phyloP scores from a whole-genome alignment of 2,113 vertebrate species.

The Anseranas semipalmata region DNA sequence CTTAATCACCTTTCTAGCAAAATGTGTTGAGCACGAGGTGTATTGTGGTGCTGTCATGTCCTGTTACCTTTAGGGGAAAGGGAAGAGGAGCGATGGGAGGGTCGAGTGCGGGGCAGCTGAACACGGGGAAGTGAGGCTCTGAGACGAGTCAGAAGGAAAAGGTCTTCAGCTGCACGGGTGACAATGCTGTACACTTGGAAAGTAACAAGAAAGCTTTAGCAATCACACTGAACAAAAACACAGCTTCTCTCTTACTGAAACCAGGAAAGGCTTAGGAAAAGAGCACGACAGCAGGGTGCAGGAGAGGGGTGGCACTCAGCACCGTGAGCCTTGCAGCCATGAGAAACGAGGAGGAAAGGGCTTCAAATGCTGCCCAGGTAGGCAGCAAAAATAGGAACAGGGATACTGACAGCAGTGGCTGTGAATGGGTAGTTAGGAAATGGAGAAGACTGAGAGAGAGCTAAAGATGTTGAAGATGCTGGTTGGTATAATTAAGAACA shows the following conservation, averaged over 20 bases:
- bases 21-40: accelerated
- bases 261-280: not conserved
- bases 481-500: not conserved
- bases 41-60: not conserved
- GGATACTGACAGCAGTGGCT: accelerated
- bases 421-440: accelerated
- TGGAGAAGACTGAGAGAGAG: accelerated
- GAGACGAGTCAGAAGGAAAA: accelerated
- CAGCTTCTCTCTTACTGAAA: not conserved
- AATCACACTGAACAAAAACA: accelerated
- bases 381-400: accelerated
- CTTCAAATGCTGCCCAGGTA: not conserved
- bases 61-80: not conserved
- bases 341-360: not conserved
- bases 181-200: accelerated
- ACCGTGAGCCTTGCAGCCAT: accelerated
- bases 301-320: accelerated
- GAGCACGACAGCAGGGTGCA: not conserved
- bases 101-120: not conserved
- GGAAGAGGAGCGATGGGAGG: not conserved
- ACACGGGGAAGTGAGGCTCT: not conserved
- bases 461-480: not conserved
- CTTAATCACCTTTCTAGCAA: not conserved
- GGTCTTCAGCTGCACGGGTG: not conserved
- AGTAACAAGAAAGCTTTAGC: not conserved